phyloP scores from a whole-genome alignment of 2,797 vertebrate species.

The Rhinogobio ventralis region DNA sequence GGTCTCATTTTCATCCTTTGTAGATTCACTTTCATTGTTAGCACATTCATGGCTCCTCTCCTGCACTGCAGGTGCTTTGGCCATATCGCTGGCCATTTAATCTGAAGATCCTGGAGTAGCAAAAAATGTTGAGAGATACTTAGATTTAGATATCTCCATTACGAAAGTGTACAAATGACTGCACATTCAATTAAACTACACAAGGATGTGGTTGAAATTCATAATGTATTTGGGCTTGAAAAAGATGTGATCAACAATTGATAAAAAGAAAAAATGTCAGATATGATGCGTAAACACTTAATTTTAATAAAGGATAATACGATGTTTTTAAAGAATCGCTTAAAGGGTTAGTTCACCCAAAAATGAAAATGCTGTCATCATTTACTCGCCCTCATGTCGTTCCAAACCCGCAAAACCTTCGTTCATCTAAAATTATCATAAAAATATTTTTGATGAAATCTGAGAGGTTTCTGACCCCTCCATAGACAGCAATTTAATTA shows the following conservation, averaged over 20 bases:
- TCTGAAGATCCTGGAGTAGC: neutral
- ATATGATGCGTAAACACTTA: neutral
- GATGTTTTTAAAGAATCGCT: neutral
- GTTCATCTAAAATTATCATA: too few relatives aligned
- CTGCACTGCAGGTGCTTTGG: conserved; percentile 1
- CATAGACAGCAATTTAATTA: too few relatives aligned
- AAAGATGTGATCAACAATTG: neutral
- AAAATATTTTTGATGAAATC: too few relatives aligned
- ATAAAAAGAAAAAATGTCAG: neutral
- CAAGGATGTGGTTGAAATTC: neutral
- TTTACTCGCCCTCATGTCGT: too few relatives aligned
- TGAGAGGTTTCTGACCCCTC: too few relatives aligned
- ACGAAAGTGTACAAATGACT: neutral
- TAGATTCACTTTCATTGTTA: conserved; percentile 8
- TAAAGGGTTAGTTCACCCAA: too few relatives aligned
- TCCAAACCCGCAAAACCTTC: too few relatives aligned
- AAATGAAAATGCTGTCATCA: too few relatives aligned
- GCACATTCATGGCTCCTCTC: conserved; percentile 4
- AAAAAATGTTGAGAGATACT: neutral
- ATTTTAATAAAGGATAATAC: neutral
- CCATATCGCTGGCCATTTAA: conserved; percentile 35
- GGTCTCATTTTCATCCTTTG: neutral
- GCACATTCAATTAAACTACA: neutral
- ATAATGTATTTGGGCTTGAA: neutral
- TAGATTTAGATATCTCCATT: neutral